Base-by-base conservation (phyloP, 2,888 invertebrate species). In the Nomada fucata region DNA sequence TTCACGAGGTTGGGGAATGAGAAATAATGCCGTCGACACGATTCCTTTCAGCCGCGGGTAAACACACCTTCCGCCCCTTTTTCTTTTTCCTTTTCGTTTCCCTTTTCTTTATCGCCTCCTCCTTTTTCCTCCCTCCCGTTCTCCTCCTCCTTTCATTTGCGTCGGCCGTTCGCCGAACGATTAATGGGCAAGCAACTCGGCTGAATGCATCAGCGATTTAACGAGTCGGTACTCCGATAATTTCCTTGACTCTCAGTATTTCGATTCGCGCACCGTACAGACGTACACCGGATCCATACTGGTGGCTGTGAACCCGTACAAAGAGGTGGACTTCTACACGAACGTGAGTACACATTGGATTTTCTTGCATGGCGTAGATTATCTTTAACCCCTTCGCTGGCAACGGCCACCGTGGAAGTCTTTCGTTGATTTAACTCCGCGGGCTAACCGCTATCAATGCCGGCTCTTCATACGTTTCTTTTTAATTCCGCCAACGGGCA, bases 261-360 rank as follows among this genome's bases (percentile, higher is more conserved):
- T 67, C 55, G n/a, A 65, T 68, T 50, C 61, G 52, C 23, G 59
- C n/a, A 47, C 29, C 61, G 86, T 82, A 92, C 95, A 98, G 98
- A 98, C 98, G 79, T 98, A 98, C 94, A 97, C 98, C 76, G 98
- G 98, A 89, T 97, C 98, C 81, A 98, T 98, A 94, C 95, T 98
- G 92, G 97, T 98, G 90, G 98, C 98, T 90, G 98, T 98, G 89
- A 98, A 98, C 95, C 98, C 98, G 4, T 98, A 98, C 95, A 98
- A 98, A 95, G 97, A 97, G 92, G 95, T 98, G 91, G 97, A 97
- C 94, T 97, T 97, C 93, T 98, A 98, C 94, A 97, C 97, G 88
- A 96, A 96, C 95, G 98, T 98, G 94, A 97, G 97, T 96, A 82
- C 61, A 78, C 53, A 15, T 70, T 5, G 42, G 78, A 77, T 67